These are phyloP conservation scores for Yponomeuta plumbellus DNA, from an alignment of 2,888 invertebrate species.

Conservation along the genomic window DNA sequence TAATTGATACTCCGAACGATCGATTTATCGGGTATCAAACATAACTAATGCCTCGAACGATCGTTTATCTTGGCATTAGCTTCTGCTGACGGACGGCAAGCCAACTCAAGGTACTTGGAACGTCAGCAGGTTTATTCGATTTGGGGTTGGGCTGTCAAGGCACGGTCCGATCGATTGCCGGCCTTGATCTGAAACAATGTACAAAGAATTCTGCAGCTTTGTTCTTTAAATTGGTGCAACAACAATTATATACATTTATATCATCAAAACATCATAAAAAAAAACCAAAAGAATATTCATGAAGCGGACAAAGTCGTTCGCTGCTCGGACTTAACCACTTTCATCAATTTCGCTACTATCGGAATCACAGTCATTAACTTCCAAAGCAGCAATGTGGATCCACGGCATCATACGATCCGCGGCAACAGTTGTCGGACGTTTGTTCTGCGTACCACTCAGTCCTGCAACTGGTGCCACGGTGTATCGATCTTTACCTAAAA, in stretches of 20 bases:
- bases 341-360: constrained; percentile 1
- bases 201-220: too few relatives aligned
- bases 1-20: too few relatives aligned
- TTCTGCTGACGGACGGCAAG: too few relatives aligned
- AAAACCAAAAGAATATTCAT: too few relatives aligned
- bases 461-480: constrained; percentile 18
- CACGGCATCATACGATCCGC: constrained; percentile 20
- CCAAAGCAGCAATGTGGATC: constrained; percentile 19
- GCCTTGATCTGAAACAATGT: constrained; percentile 7
- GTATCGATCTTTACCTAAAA: constrained; percentile 19
- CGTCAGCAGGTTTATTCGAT: background rate
- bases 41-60: too few relatives aligned
- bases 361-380: constrained; percentile 12
- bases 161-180: constrained; percentile 8
- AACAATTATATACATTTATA: too few relatives aligned
- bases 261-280: too few relatives aligned
- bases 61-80: too few relatives aligned
- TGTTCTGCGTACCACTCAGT: constrained; percentile 16
- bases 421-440: constrained; percentile 19
- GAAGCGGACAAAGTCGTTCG: background rate
- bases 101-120: too few relatives aligned
- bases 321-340: background rate
- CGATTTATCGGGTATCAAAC: too few relatives aligned
- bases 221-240: too few relatives aligned
- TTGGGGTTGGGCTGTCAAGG: background rate